A percentile compares a stretch with the other conserved stretches of the same genome.
These are phyloP conservation scores for Parnassius glacialis DNA, from an alignment of 2,888 invertebrate genomes.

Conservation along the genomic window DNA sequence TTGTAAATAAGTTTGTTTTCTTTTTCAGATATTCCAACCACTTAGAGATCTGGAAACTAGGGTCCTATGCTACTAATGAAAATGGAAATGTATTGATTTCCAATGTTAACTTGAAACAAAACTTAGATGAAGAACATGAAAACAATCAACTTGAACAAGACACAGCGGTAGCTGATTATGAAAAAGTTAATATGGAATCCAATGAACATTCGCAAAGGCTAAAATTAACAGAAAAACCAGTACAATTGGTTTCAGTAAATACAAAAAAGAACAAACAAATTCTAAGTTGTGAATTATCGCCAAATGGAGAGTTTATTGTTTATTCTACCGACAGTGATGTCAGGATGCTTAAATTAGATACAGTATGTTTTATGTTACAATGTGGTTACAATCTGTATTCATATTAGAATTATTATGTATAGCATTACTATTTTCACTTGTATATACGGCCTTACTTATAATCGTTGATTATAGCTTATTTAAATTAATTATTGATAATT, in stretches of 20 bases:
- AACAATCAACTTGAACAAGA: slow-evolving; percentile 53
- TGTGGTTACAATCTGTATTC: too few species aligned
- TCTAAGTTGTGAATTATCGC: slow-evolving; percentile 85
- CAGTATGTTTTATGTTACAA: slow-evolving; percentile 58
- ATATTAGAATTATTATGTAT: too few species aligned
- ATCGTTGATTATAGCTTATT: too few species aligned
- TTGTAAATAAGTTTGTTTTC: not conserved
- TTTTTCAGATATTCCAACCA: slow-evolving; percentile 74
- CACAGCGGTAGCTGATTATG: slow-evolving; percentile 47
- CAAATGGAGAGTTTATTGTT: slow-evolving; percentile 85
- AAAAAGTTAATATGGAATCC: slow-evolving; percentile 41
- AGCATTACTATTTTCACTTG: too few species aligned
- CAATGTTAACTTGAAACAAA: slow-evolving; percentile 37
- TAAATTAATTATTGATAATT: too few species aligned
- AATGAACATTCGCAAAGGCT: slow-evolving; percentile 46
- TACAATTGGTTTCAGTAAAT: slow-evolving; percentile 85
- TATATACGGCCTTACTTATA: too few species aligned
- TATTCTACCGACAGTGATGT: slow-evolving; percentile 86
- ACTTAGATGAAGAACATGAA: slow-evolving; percentile 34
- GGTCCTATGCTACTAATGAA: slow-evolving; percentile 76
- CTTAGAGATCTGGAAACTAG: slow-evolving; percentile 77
- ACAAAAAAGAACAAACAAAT: slow-evolving; percentile 85
- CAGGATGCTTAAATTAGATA: slow-evolving; percentile 84
- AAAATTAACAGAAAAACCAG: slow-evolving; percentile 76
- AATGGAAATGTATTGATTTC: slow-evolving; percentile 75